Evolutionary conservation across 2,797 vertebrate genomes (phyloP), one percentile per base, ranked within the genome.

Genomic region (Enteromius anoplus): DNA sequence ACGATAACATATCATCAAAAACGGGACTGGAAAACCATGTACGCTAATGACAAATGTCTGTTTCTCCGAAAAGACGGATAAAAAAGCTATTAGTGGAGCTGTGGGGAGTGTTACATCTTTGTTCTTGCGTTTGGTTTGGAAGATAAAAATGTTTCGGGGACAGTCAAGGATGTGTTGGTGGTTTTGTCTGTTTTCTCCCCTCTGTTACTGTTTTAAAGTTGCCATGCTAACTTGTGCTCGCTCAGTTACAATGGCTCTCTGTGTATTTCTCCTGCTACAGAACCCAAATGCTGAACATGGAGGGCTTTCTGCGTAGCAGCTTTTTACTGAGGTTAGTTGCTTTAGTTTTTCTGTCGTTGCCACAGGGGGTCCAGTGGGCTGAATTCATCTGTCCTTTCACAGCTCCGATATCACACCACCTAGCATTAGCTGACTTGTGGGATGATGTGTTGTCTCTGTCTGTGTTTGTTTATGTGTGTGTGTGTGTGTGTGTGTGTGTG

Each of bases 1-100:
- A 96, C 94, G 96, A 94, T 94, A 98, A 96, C 95, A 94, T 96
- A 96, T 96, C 95, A 95, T 94, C 94, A 94, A 93, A 85, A 83
- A 88, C 91, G 91, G 91, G 89, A 91, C 89, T 92, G 93, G 90
- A 91, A 94, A 94, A 93, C 91, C 92, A 78, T 93, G 94, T 95
- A 95, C 93, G 88, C 92, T 89, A 87, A 86, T 82, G 81, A 85
- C 81, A 91, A 94, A 94, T 92, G 90, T 91, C 91, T 94, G 92
- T 90, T 89, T 91, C 89, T 92, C 90, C 86, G 90, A 92, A 88
- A 64, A 70, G 45, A 78, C 5, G 45, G 42, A 71, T 86, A 92
- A 92, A 90, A 90, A 92, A 93, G 89, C 88, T 92, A 87, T 94
- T 89, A 95, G 95, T 93, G 32, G 77, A 77, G 32, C 55, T 79